Base-by-base conservation (phyloP, 1,140 invertebrate species). In the Plutomurus gul region DNA sequence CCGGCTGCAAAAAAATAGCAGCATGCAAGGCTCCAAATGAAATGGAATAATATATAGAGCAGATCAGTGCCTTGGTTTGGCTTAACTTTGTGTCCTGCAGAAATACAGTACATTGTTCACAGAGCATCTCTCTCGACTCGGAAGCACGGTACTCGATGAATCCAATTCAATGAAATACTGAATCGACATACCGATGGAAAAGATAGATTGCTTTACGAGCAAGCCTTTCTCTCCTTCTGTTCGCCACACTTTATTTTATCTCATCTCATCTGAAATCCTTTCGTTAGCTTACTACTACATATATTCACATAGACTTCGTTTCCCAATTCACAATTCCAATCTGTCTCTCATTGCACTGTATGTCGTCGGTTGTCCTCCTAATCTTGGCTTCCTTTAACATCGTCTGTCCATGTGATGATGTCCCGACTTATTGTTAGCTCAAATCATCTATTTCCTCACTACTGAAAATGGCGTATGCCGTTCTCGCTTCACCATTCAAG, bases 31-130 rank as follows among this genome's bases (percentile, higher is more conserved):
- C 56, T 65, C 56, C 27, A 65, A 65, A 65, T 65, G 27, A 65
- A 65, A 65, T 27, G 22, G 56, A 65, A 65, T 65, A 65, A 65
- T 65, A 65, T 65, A 65, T 65, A 65, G 56, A 65, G 56, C 56
- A 65, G 56, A 65, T 65, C 56, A 10, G n/a, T n/a, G 56, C 56
- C 56, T 65, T 33, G 27, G 5, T 51, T 51, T 51, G 47, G 47
- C 47, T 51, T 51, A 51, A 51, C 47, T 51, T 51, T 22, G 20
- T 51, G 47, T 51, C 47, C 47, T 65, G 4, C 4, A 60, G 51
- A 65, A 33, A 65, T 65, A 65, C 16, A 65, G 27, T 51, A 30
- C 30, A 16, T 33, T n/a, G n/a, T n/a, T n/a, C n/a, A n/a, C n/a
- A n/a, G n/a, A 36, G n/a, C 10, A 33, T 30, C 11, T 65, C 27